Base-by-base conservation (phyloP, 2,797 vertebrate genomes). In the Sciurus carolinensis region DNA sequence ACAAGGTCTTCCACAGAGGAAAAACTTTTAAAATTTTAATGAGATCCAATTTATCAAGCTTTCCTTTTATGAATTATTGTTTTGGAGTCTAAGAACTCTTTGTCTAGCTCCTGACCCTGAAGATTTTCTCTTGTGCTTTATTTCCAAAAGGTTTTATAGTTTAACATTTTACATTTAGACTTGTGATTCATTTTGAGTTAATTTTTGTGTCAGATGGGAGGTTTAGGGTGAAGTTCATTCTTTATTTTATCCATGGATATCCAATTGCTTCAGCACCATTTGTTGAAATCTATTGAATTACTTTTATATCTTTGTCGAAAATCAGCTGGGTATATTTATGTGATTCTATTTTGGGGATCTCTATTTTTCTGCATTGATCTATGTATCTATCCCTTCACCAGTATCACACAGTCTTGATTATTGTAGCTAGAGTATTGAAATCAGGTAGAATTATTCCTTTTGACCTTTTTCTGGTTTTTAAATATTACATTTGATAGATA, bases 171-270 rank as follows among this genome's bases (percentile, higher is more conserved):
- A 47, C 11, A 8, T 77, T 42, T 79, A 92, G 83, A 39, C 69
- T 42, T 57, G 33, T 62, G 85, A 86, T 95, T 50, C 36, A 50
- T 66, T 82, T 89, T 90, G 50, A 73, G 44, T 77, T 89, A 80
- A 75, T 69, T 91, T 91, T 94, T 94, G 75, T 90, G 15, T 82
- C 77, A 92, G 52, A 66, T 72, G 26, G 59, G 24, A 95, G 39
- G 30, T 94, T 89, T 76, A 94, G 57, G 36, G 64, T 30, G 28
- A 42, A 30, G 18, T 54, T 73, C 9, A 64, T 50, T 30, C 30
- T 57, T 44, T 47, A 52, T 82, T 54, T 67, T 42, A n/a, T 20
- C 36, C 33, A 20, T 24, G 30, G 47, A 64, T 52, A 75, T 42
- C 59, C 59, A 57, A 0, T 73, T 47, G 30, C 72, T 85, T 86